These are phyloP conservation scores for Pangasianodon hypophthalmus DNA, from an alignment of 2,113 vertebrate species.

Conservation along the genomic window DNA sequence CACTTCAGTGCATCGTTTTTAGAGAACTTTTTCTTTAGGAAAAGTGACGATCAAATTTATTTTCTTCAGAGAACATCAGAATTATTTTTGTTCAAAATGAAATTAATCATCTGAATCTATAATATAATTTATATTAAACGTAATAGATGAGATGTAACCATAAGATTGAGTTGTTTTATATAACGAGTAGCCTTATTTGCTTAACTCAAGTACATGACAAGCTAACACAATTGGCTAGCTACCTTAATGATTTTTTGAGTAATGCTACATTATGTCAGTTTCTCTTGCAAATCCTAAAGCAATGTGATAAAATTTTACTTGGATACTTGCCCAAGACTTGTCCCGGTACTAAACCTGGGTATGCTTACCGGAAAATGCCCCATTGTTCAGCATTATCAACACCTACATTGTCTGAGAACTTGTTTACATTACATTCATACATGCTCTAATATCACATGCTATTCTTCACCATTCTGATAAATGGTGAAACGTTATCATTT, in stretches of 20 bases:
- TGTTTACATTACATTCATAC: too few relatives aligned
- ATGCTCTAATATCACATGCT: too few relatives aligned
- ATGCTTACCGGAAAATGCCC: background rate
- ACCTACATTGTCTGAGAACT: too few relatives aligned
- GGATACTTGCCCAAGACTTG: background rate
- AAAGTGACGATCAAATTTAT: too few relatives aligned
- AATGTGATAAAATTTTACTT: background rate
- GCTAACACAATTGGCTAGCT: background rate
- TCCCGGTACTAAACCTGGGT: background rate
- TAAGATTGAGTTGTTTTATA: background rate
- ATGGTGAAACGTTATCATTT: background rate
- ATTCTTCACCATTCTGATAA: background rate
- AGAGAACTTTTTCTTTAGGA: too few relatives aligned
- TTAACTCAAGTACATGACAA: background rate
- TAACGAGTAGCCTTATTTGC: background rate
- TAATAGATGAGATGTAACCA: too few relatives aligned
- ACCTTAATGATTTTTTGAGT: background rate
- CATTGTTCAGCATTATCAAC: background rate
- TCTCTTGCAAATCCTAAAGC: background rate
- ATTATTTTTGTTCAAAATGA: too few relatives aligned
- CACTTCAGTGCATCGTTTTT: background rate
- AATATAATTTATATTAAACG: too few relatives aligned
- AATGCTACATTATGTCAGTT: background rate
- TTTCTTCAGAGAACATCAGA: too few relatives aligned
- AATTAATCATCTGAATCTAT: too few relatives aligned